phyloP scores from a whole-genome alignment of 2,113 vertebrate genomes.

The Proterorhinus semilunaris region DNA sequence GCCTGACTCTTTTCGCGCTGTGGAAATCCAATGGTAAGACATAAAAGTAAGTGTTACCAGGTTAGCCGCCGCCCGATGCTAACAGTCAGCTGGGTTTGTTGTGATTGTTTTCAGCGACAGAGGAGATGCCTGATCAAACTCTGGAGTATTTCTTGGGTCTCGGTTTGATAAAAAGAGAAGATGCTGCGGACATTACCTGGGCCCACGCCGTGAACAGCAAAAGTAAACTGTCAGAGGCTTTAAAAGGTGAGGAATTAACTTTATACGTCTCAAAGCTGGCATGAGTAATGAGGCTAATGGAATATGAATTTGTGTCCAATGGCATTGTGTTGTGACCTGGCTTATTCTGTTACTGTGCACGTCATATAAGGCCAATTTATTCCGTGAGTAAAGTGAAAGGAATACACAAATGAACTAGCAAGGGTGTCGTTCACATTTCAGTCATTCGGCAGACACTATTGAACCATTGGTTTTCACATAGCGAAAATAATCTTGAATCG shows the following conservation, averaged over 20 bases:
- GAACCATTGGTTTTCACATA: too few relatives aligned
- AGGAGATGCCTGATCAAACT: slow-evolving; percentile 62
- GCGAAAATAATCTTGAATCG: too few relatives aligned
- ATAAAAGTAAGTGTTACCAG: not conserved
- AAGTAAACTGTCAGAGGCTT: slow-evolving; percentile 68
- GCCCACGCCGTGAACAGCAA: slow-evolving; percentile 83
- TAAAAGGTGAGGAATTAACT: slow-evolving; percentile 67
- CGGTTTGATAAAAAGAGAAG: slow-evolving; percentile 57
- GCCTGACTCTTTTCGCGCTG: not conserved
- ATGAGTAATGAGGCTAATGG: too few relatives aligned
- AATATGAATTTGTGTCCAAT: too few relatives aligned
- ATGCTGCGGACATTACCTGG: slow-evolving; percentile 82
- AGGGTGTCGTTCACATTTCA: too few relatives aligned
- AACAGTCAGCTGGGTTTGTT: not conserved
- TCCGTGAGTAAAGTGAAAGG: too few relatives aligned
- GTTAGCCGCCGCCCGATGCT: not conserved
- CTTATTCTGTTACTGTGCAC: too few relatives aligned
- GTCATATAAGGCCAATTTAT: too few relatives aligned
- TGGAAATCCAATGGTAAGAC: not conserved
- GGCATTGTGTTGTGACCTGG: too few relatives aligned
- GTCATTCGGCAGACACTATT: too few relatives aligned
- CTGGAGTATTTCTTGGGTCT: slow-evolving; percentile 76
- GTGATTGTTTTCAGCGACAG: not conserved
- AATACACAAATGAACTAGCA: too few relatives aligned
- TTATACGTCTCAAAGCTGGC: too few relatives aligned